These are phyloP conservation scores for Caerostris darwini DNA, from an alignment of 1,140 invertebrate genomes.

Conservation along the genomic window DNA sequence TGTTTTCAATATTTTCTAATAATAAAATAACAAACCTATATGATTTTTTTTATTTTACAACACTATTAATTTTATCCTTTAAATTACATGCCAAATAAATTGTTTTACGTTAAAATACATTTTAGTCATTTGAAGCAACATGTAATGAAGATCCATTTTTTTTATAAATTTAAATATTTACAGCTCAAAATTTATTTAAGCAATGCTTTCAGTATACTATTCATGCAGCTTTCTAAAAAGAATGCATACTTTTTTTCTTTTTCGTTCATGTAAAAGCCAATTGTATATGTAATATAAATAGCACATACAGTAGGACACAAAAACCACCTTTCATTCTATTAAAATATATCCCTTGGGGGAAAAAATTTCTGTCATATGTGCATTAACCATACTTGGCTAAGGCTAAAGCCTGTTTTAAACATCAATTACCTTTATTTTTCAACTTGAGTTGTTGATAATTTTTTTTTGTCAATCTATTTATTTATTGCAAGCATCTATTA, in stretches of 20 bases:
- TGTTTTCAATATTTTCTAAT: too few species aligned
- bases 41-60: too few species aligned
- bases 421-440: not conserved
- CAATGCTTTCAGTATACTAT: not conserved
- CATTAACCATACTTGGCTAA: not conserved
- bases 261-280: not conserved
- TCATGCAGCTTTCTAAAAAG: not conserved
- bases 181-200: not conserved
- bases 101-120: too few species aligned
- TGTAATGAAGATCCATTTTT: too few species aligned
- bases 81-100: too few species aligned
- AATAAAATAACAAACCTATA: too few species aligned
- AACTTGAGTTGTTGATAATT: not conserved
- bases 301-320: conserved; percentile 33
- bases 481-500: not conserved
- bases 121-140: too few species aligned
- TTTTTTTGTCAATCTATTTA: not conserved
- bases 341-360: conserved; percentile 12
- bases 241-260: not conserved
- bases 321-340: conserved; percentile 24
- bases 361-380: conserved; percentile 17
- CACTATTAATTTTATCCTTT: too few species aligned
- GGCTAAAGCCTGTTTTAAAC: not conserved
- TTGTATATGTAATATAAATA: conserved; percentile 36
- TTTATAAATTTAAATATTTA: too few species aligned